These are phyloP conservation scores for Morpho deidamia DNA, from an alignment of 2,888 invertebrate species.

Conservation along the genomic window DNA sequence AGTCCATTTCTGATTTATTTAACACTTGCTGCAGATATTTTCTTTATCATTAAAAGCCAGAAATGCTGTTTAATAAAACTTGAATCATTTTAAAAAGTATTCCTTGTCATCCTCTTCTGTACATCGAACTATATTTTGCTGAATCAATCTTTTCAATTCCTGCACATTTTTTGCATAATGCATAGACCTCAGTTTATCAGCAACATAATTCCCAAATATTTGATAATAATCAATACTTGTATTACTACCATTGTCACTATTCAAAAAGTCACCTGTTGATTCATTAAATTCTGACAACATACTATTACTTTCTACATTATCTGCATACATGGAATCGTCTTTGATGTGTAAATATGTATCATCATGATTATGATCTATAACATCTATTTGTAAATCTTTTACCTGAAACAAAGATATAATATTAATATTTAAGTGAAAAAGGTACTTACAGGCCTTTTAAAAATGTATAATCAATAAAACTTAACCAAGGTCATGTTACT, in stretches of 20 bases:
- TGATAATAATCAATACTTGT: conserved; percentile 7
- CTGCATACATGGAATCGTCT: not conserved
- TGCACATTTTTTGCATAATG: conserved; percentile 7
- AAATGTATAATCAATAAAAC: too few relatives aligned
- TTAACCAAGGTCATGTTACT: too few relatives aligned
- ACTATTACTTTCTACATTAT: too few relatives aligned
- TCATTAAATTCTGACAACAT: not conserved
- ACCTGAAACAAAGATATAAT: too few relatives aligned
- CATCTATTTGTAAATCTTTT: too few relatives aligned
- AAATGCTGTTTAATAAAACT: too few relatives aligned
- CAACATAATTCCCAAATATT: conserved; percentile 11
- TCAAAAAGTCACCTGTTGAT: not conserved
- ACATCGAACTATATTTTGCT: conserved; percentile 1
- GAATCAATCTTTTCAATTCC: conserved; percentile 8
- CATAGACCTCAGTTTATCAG: conserved; percentile 7
- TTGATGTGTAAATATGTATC: not conserved
- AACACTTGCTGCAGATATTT: too few relatives aligned
- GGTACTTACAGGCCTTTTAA: too few relatives aligned
- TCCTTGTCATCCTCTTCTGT: conserved; percentile 5
- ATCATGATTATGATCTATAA: not conserved
- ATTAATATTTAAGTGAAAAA: too few relatives aligned
- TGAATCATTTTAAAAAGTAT: not conserved
- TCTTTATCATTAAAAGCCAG: too few relatives aligned
- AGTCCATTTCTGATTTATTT: too few relatives aligned
- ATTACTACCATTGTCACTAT: not conserved